These are phyloP conservation scores for Paradoxurus hermaphroditus DNA, from an alignment of 2,113 vertebrate species.

Conservation along the genomic window DNA sequence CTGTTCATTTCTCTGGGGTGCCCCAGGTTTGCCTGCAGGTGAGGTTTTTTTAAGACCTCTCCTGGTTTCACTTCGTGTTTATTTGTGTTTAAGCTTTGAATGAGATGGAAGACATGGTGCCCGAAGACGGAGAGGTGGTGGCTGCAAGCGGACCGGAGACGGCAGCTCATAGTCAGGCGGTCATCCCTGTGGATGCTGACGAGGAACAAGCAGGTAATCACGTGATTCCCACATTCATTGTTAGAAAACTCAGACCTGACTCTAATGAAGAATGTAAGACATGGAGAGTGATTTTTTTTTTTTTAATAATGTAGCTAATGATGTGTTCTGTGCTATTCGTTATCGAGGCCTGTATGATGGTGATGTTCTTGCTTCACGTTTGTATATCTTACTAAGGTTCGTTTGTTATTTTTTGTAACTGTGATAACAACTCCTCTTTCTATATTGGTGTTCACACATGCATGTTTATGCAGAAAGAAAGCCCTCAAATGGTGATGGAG, in stretches of 20 bases:
- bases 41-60: not conserved
- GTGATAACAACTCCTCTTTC: not conserved
- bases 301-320: not conserved
- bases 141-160: constrained; percentile 78
- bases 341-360: not conserved
- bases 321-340: not conserved
- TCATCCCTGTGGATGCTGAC: constrained; percentile 86
- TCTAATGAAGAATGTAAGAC: not conserved
- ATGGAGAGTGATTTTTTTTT: not conserved
- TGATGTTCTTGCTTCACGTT: not conserved
- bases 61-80: constrained; percentile 39
- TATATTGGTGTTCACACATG: not conserved
- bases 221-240: not conserved
- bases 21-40: not conserved
- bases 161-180: constrained; percentile 79
- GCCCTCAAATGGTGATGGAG: not conserved
- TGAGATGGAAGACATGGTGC: constrained; percentile 91
- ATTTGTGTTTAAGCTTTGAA: constrained; percentile 84
- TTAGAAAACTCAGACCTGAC: not conserved
- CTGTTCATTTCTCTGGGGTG: not conserved
- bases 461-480: not conserved
- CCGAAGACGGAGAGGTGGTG: constrained; percentile 86
- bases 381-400: not conserved
- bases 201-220: constrained; percentile 96
- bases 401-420: not conserved